Evolutionary conservation across 1,140 invertebrate species (phyloP).

Genomic region (Saccostrea glomerata): DNA sequence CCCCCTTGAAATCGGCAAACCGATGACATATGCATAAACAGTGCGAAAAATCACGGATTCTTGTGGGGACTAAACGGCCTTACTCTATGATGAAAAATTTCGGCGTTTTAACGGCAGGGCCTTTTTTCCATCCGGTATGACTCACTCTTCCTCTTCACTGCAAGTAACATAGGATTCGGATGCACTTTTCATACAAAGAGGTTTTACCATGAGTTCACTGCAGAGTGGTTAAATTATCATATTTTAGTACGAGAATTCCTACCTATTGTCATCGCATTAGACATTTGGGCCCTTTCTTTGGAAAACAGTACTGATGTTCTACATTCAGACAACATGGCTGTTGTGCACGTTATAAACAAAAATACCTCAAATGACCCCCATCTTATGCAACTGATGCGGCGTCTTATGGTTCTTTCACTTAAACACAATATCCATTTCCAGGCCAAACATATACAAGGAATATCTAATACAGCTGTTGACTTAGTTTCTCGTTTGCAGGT

Average conservation of each 20-base stretch:
- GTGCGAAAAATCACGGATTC: background rate
- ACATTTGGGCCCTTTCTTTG: too few relatives aligned
- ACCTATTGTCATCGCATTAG: too few relatives aligned
- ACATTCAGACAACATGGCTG: slow-evolving; percentile 52
- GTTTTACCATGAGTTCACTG: background rate
- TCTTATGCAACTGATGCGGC: slow-evolving; percentile 48
- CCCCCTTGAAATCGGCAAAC: background rate
- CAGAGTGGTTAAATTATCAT: too few relatives aligned
- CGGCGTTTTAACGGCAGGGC: slow-evolving; percentile 46
- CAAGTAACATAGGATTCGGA: slow-evolving; percentile 45
- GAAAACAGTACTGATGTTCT: too few relatives aligned
- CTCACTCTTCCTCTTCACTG: slow-evolving; percentile 19
- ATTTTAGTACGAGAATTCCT: too few relatives aligned
- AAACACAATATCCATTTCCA: slow-evolving; percentile 49
- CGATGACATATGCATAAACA: slow-evolving; percentile 29
- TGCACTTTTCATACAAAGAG: slow-evolving; percentile 13
- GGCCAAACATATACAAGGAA: slow-evolving; percentile 49
- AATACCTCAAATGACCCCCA: slow-evolving; percentile 33
- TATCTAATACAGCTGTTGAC: slow-evolving; percentile 44
- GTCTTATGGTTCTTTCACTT: slow-evolving; percentile 39
- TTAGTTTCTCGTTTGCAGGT: slow-evolving; percentile 46
- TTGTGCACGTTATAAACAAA: too few relatives aligned
- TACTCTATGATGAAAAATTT: too few relatives aligned
- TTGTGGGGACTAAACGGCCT: too few relatives aligned
- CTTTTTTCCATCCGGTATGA: slow-evolving; percentile 36